Evolutionary conservation across 2,113 vertebrate species (phyloP).

Genomic region (Megaceryle torquata): DNA sequence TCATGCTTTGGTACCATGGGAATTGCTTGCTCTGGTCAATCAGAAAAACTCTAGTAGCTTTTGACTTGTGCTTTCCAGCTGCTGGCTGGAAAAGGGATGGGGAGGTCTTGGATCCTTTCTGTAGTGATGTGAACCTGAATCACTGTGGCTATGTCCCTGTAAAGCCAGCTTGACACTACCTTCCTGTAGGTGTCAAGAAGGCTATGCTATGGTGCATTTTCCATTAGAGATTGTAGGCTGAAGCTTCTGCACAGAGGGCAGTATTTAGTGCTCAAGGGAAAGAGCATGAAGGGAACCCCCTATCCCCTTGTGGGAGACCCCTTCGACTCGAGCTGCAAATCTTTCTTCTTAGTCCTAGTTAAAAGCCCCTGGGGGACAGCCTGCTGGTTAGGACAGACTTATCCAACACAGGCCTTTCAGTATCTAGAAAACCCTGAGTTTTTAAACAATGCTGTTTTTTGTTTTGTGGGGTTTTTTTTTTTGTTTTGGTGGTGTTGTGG

Average conservation of each 20-base stretch:
- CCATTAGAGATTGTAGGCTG: background rate
- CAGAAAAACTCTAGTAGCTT: background rate
- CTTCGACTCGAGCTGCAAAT: background rate
- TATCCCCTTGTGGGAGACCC: accelerated
- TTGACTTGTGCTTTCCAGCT: background rate
- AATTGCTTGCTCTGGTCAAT: background rate
- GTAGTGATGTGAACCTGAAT: background rate
- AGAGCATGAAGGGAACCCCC: background rate
- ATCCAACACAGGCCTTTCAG: background rate
- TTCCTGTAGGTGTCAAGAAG: background rate
- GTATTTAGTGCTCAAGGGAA: background rate
- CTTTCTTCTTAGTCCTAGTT: background rate
- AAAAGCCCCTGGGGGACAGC: background rate
- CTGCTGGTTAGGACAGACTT: background rate
- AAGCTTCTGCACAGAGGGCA: background rate
- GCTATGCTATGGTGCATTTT: accelerated
- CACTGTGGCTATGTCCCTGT: background rate
- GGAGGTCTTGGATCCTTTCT: background rate
- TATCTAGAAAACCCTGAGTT: background rate
- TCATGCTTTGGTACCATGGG: background rate
- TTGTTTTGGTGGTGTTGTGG: no score
- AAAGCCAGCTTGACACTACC: background rate
- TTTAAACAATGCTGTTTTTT: no score
- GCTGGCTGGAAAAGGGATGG: background rate
- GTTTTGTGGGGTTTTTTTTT: no score